phyloP scores from a whole-genome alignment of 2,797 vertebrate genomes.

The Streptopelia turtur region DNA sequence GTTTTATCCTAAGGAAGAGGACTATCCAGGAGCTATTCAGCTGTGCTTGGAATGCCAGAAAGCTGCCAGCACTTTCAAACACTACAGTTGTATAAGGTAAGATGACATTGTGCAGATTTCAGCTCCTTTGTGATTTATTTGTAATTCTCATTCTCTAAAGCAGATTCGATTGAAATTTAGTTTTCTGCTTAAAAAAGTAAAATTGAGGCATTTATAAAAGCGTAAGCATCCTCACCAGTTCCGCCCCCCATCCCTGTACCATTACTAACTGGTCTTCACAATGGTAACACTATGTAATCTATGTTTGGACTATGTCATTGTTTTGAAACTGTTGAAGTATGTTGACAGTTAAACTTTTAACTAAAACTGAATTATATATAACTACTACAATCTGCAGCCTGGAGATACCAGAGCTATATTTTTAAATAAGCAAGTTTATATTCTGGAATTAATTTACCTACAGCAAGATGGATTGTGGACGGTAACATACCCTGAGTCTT shows the following conservation, averaged over 20 bases:
- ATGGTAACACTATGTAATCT: neutral
- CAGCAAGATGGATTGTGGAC: neutral
- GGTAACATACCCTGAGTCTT: neutral
- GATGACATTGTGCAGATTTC: neutral
- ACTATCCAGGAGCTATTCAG: conserved; percentile 98
- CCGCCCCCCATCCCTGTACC: neutral
- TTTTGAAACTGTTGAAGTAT: neutral
- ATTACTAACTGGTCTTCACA: neutral
- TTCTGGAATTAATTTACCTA: neutral
- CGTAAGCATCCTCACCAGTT: neutral
- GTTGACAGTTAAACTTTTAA: neutral
- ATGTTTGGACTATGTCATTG: neutral
- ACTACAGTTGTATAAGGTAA: conserved; percentile 99
- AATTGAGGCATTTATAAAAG: neutral
- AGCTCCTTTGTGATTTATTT: neutral
- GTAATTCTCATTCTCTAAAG: neutral
- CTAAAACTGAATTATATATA: neutral
- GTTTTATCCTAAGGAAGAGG: conserved; percentile 88
- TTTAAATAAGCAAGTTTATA: neutral
- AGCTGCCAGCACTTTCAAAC: conserved; percentile 98
- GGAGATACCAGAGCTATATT: neutral
- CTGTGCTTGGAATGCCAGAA: conserved; percentile 98
- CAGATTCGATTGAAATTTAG: neutral
- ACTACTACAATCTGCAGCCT: neutral
- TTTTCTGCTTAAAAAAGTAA: neutral